These are phyloP conservation scores for Halictus quadricinctus DNA, from an alignment of 2,888 invertebrate genomes.

Conservation along the genomic window DNA sequence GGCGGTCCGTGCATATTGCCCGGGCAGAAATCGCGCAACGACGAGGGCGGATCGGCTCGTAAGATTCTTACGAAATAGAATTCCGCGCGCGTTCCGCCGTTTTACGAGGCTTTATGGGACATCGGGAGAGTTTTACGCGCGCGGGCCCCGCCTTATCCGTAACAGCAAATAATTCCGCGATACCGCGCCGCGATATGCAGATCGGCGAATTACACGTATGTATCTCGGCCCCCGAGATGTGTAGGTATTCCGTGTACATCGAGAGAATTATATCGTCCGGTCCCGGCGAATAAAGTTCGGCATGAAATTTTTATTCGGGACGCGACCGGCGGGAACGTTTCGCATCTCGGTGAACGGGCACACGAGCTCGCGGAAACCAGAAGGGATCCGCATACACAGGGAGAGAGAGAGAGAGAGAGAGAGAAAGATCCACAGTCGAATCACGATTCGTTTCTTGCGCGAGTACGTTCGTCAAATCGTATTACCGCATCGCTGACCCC, in stretches of 20 bases:
- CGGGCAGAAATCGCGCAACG: constrained; percentile 37
- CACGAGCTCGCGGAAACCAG: background rate
- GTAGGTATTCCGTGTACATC: constrained; percentile 13
- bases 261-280: constrained; percentile 41
- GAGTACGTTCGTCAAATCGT: constrained; percentile 35
- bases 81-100: constrained; percentile 40
- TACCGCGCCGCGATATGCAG: constrained; percentile 31
- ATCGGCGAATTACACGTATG: constrained; percentile 34
- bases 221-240: constrained; percentile 14
- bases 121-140: constrained; percentile 54
- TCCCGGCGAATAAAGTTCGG: constrained; percentile 48
- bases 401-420: too few relatives aligned
- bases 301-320: constrained; percentile 59
- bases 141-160: constrained; percentile 33
- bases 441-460: constrained; percentile 32
- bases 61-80: constrained; percentile 52
- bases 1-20: constrained; percentile 17
- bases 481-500: constrained; percentile 25
- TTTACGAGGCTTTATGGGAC: constrained; percentile 55
- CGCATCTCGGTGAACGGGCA: constrained; percentile 16
- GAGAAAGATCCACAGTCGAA: background rate
- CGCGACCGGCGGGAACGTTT: background rate
- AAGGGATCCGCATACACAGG: background rate
- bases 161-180: constrained; percentile 60
- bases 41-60: constrained; percentile 22